Evolutionary conservation across 2,888 invertebrate species (phyloP), one percentile per base, ranked within the genome.

Genomic region (Calameuta filiformis): DNA sequence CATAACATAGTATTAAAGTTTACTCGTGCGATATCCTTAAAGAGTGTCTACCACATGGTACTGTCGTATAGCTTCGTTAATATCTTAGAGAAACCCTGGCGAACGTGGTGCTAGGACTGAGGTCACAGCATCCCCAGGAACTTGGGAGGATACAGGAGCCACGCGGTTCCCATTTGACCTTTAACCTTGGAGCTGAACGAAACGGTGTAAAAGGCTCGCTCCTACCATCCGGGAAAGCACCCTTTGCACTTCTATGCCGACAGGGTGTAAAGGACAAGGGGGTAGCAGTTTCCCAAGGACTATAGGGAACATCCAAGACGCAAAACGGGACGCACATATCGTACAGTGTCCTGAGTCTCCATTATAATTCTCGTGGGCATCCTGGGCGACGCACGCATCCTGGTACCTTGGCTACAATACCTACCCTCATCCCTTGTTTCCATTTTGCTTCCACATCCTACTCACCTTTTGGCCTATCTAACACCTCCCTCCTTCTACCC

Each of bases 321-420:
- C 37, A 23, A 33, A 74, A 12, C 15, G 23, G 30, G 23, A 12
- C 35, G 23, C 35, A 23, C n/a, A 11, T 35, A 6, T 9, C 74
- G 23, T 35, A 12, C 9, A 6, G 9, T 23, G 23, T 74, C 33
- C 37, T 34, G 31, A 56, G 11, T 12, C 23, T 30, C 23, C 35
- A 34, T 74, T 74, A 3, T 74, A 74, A 74, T 74, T 74, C 35
- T 34, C 74, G 74, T 3, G 35, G 37, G 74, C 35, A 30, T 30
- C 35, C 12, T 31, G 34, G 71, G 34, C 11, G 31, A 71, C 71
- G 9, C 23, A 71, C 71, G 31, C 4, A 56, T 23, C 23, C 23
- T 23, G 23, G 56, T 56, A 56, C 56, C 56, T 56, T 56, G 56
- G 56, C 56, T 56, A 2, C 2, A 23, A 9, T 56, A 56, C 56